Percentiles rank a stretch among this genome's conserved stretches.
Evolutionary conservation across 2,888 invertebrate genomes (phyloP).

Genomic region (Melieria picta): DNA sequence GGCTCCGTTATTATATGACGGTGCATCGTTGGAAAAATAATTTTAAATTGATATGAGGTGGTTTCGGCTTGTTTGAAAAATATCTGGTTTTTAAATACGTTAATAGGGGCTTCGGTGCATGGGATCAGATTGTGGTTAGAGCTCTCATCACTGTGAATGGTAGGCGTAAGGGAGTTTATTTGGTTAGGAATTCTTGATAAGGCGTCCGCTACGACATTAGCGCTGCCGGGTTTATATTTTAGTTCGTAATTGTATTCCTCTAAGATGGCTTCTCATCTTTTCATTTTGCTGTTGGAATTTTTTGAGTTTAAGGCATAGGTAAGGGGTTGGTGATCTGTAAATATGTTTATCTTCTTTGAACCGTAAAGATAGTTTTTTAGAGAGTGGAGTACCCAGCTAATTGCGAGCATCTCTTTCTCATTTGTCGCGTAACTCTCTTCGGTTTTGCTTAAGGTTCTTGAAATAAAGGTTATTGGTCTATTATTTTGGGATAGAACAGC

Average conservation of each 20-base stretch:
- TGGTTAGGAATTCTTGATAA: constrained; percentile 35
- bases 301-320: constrained; percentile 13
- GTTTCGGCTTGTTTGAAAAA: constrained; percentile 20
- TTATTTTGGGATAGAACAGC: too few relatives aligned
- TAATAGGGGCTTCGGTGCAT: constrained; percentile 37
- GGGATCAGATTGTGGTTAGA: constrained; percentile 31
- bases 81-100: constrained; percentile 42
- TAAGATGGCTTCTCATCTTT: constrained; percentile 39
- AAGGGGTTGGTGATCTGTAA: constrained; percentile 29
- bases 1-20: constrained; percentile 33
- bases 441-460: too few relatives aligned
- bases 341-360: constrained; percentile 42
- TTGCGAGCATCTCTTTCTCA: background rate
- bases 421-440: too few relatives aligned
- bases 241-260: constrained; percentile 45
- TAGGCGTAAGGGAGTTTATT: constrained; percentile 30
- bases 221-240: constrained; percentile 53
- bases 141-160: constrained; percentile 34
- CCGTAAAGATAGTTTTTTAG: constrained; percentile 58
- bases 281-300: constrained; percentile 38
- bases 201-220: constrained; percentile 52
- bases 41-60: constrained; percentile 33
- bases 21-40: constrained; percentile 35
- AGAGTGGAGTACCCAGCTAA: constrained; percentile 19
- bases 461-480: too few relatives aligned